Evolutionary conservation across 2,888 invertebrate species (phyloP).

Genomic region (Thereva unica): DNA sequence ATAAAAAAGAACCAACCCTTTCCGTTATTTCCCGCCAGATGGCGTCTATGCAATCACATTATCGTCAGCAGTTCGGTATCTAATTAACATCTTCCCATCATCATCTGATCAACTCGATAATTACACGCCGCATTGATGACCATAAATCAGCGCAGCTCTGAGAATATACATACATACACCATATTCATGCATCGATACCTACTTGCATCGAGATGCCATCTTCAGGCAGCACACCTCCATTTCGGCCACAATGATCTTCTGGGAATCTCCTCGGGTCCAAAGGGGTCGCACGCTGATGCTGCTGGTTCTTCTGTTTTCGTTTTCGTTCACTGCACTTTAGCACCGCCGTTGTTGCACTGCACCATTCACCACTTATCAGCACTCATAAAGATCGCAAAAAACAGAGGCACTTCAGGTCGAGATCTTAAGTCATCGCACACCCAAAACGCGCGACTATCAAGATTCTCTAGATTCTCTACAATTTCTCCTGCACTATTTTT

Average conservation of each 20-base stretch:
- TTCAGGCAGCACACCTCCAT: constrained; percentile 34
- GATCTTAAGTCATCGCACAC: constrained; percentile 18
- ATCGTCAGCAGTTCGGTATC: neutral
- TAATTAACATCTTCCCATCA: constrained; percentile 19
- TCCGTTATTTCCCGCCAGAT: no score
- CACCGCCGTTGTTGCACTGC: no score
- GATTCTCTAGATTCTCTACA: no score
- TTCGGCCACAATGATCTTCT: constrained; percentile 5
- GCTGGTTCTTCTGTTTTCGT: no score
- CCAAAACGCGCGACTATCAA: neutral
- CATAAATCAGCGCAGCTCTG: neutral
- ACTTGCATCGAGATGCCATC: constrained; percentile 35
- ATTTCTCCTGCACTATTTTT: no score
- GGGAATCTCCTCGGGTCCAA: no score
- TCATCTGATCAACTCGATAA: neutral
- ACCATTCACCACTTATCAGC: neutral
- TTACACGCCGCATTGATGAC: neutral
- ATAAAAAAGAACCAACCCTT: no score
- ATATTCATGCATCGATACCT: constrained; percentile 2
- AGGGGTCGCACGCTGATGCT: no score
- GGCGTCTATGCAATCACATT: no score
- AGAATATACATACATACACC: no score
- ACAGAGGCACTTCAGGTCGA: constrained; percentile 13
- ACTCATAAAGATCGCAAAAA: neutral
- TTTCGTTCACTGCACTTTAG: no score